A percentile compares a stretch with the other conserved stretches of the same genome.
phyloP scores from a whole-genome alignment of 2,888 invertebrate genomes.

The Sialis lutaria region DNA sequence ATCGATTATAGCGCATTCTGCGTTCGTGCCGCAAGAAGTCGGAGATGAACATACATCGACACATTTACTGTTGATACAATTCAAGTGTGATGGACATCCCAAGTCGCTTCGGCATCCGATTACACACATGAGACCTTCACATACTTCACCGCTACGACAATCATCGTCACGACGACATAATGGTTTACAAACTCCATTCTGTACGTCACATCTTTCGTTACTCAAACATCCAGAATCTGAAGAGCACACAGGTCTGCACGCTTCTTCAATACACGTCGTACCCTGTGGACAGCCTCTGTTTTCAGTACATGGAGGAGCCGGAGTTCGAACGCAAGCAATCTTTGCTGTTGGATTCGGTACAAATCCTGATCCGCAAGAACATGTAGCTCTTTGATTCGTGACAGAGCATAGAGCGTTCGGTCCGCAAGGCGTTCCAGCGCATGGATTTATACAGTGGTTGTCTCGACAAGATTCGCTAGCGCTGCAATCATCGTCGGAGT shows the following conservation, averaged over 20 bases:
- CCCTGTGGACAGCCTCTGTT: conserved; percentile 60
- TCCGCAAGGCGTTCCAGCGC: conserved; percentile 60
- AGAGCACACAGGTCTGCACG: conserved; percentile 65
- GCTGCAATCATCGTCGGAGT: conserved; percentile 73
- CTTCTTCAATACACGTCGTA: conserved; percentile 52
- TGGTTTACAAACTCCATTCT: conserved; percentile 62
- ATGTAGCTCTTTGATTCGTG: conserved; percentile 62
- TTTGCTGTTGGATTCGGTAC: conserved; percentile 80
- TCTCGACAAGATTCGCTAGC: conserved; percentile 66
- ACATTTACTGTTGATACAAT: conserved; percentile 69
- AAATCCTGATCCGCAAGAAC: conserved; percentile 59
- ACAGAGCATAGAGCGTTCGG: conserved; percentile 70
- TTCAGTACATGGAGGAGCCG: conserved; percentile 53
- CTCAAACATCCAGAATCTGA: conserved; percentile 58
- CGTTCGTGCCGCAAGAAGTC: conserved; percentile 71
- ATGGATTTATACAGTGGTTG: conserved; percentile 67
- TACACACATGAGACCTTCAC: conserved; percentile 61
- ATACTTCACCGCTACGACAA: conserved; percentile 74
- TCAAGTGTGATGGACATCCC: conserved; percentile 51
- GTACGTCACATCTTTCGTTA: conserved; percentile 59
- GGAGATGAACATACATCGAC: conserved; percentile 53
- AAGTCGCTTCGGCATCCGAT: conserved; percentile 67
- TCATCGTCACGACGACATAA: conserved; percentile 72
- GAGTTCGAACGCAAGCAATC: conserved; percentile 71
- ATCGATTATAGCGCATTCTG: conserved; percentile 48